These are phyloP conservation scores for Dermolepida albohirtum DNA, from an alignment of 2,888 invertebrate genomes.

Conservation along the genomic window DNA sequence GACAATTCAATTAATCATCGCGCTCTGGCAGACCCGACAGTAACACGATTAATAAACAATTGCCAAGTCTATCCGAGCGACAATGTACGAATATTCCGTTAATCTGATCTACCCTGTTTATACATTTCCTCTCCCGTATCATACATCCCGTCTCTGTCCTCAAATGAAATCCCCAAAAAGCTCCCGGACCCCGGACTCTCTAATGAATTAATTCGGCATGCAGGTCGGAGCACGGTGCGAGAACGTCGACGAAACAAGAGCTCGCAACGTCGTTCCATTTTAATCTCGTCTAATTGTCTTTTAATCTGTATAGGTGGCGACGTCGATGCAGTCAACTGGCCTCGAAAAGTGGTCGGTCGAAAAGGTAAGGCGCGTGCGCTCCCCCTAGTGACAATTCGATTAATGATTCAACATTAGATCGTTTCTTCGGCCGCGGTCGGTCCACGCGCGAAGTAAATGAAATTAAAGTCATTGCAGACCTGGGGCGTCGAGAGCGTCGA, in stretches of 20 bases:
- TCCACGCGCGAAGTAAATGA: slow-evolving; percentile 2
- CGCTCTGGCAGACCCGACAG: not conserved
- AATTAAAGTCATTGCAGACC: slow-evolving; percentile 13
- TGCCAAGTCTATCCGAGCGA: slow-evolving; percentile 22
- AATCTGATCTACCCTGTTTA: slow-evolving; percentile 13
- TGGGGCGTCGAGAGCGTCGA: slow-evolving; percentile 17
- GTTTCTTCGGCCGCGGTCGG: slow-evolving; percentile 17
- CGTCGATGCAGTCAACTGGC: not conserved
- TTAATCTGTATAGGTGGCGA: slow-evolving; percentile 51
- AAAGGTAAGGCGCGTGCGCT: slow-evolving; percentile 10
- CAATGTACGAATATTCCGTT: slow-evolving; percentile 21
- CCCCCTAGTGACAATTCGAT: slow-evolving; percentile 29
- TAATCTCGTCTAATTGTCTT: slow-evolving; percentile 57
- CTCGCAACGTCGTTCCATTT: slow-evolving; percentile 56
- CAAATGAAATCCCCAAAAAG: slow-evolving; percentile 21
- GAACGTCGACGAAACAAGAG: slow-evolving; percentile 49
- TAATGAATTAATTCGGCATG: slow-evolving; percentile 59
- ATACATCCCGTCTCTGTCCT: not conserved
- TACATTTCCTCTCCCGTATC: not conserved
- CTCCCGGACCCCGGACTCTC: slow-evolving; percentile 47
- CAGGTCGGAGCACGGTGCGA: slow-evolving; percentile 46
- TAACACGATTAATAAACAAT: slow-evolving; percentile 32
- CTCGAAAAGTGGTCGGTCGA: not conserved
- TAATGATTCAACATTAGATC: slow-evolving; percentile 29
- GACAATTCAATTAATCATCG: slow-evolving; percentile 16